Conservation (phyloP, 1,140 invertebrate species). For the Anoplophora glabripennis region DNA sequence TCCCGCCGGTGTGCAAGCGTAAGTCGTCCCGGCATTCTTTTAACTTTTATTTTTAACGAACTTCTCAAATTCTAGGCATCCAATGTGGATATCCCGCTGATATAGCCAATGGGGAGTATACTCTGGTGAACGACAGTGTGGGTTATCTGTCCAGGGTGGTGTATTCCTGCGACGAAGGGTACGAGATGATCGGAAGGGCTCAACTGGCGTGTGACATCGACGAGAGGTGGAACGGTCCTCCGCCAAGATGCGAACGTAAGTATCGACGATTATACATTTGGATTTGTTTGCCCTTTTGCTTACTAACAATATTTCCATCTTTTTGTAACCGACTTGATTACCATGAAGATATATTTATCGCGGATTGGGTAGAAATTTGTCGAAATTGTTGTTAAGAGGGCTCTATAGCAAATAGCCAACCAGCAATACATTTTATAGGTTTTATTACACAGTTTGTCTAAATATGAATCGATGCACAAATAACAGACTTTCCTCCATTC, state of each 20-base stretch:
- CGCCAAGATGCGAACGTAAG: slow-evolving; percentile 80
- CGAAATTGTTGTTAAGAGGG: too few relatives aligned
- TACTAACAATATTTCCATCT: too few relatives aligned
- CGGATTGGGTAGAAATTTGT: too few relatives aligned
- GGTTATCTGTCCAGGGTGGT: slow-evolving; percentile 81
- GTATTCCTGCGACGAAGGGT: slow-evolving; percentile 80
- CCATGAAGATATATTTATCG: too few relatives aligned
- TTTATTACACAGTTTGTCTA: too few relatives aligned
- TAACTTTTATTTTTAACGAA: slow-evolving; percentile 7
- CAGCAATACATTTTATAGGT: too few relatives aligned
- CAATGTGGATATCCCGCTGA: slow-evolving; percentile 87
- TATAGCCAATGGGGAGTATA: slow-evolving; percentile 78
- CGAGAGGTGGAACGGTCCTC: slow-evolving; percentile 90
- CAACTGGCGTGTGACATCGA: slow-evolving; percentile 87
- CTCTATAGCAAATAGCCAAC: too few relatives aligned
- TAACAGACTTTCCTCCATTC: too few relatives aligned
- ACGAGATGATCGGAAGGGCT: slow-evolving; percentile 77
- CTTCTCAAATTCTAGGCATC: slow-evolving; percentile 60
- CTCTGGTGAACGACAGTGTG: slow-evolving; percentile 77
- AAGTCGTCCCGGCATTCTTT: slow-evolving; percentile 48
- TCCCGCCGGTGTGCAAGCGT: slow-evolving; percentile 91
- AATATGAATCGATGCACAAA: too few relatives aligned
- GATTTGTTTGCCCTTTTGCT: too few relatives aligned
- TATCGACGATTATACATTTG: too few relatives aligned
- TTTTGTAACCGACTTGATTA: too few relatives aligned